Evolutionary conservation across 2,113 vertebrate genomes (phyloP), one percentile per base, ranked within the genome.

Genomic region (Anolis carolinensis): DNA sequence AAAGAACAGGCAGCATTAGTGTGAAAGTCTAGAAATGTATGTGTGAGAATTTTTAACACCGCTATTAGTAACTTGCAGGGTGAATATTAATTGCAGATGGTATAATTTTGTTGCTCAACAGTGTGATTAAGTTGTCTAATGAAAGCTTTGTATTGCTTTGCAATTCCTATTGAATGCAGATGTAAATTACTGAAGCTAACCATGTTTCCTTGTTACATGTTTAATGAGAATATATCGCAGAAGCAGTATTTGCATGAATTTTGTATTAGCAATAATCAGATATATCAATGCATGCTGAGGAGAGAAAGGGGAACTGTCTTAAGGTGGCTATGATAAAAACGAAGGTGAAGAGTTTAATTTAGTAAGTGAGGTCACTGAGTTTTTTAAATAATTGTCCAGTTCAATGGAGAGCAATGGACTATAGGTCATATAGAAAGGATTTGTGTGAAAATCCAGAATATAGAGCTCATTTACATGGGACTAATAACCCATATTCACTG

Each of bases 1-100:
- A 86, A 0, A 0, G 74, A 84, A 74, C 1, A 75, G 80, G 5
- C n/a, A 83, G 1, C 76, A 73, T 62, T 83, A 34, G 30, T 11
- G 3, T 87, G 79, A 80, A 74, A 44, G 63, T 78, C 2, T 20
- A 62, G 32, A 52, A 79, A 74, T 89, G 3, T 62, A 72, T 0
- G 0, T 32, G 3, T 14, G 1, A 13, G 30, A 39, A 68, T 75
- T 88, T 82, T 82, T 65, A 55, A 82, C 70, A 21, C 1, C 1
- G 2, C 71, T 0, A 79, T 82, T 80, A 79, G 73, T 18, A 30
- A 30, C 27, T n/a, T n/a, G 55, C 74, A 89, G 71, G 70, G 36
- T 78, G 79, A 87, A 78, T 79, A 85, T 83, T 84, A 65, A 50
- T 16, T 21, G 1, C 70, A 82, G 36, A 36, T 52, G 25, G 44